A percentile compares a stretch with the other conserved stretches of the same genome.
Evolutionary conservation across 2,113 vertebrate genomes (phyloP).

Genomic region (Siphamia tubifer): DNA sequence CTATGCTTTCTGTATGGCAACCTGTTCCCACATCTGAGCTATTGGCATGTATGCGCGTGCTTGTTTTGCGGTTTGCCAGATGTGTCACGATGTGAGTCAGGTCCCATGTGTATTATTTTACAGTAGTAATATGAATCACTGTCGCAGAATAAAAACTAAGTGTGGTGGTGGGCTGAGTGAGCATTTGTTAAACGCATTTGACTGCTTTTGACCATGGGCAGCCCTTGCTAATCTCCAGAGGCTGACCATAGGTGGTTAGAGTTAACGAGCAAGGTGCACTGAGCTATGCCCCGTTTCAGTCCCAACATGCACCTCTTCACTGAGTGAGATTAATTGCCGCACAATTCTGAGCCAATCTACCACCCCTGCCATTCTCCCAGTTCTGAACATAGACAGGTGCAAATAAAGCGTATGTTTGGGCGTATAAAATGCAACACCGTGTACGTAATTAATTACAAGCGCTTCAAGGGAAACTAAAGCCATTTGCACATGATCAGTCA

Average conservation of each 20-base stretch:
- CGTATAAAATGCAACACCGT: conserved; percentile 13
- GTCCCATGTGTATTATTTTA: conserved; percentile 25
- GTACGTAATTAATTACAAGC: conserved; percentile 46
- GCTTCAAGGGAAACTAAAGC: conserved; percentile 22
- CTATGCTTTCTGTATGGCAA: conserved; percentile 27
- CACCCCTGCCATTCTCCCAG: conserved; percentile 3
- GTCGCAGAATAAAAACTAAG: conserved; percentile 16
- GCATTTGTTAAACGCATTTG: conserved; percentile 54
- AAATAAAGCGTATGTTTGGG: neutral
- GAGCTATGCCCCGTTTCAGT: conserved; percentile 64
- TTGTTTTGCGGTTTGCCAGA: conserved; percentile 43
- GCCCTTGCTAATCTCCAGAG: conserved; percentile 60
- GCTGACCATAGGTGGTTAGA: conserved; percentile 53
- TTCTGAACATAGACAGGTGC: neutral
- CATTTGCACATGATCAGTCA: conserved; percentile 40
- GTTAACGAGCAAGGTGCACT: conserved; percentile 65
- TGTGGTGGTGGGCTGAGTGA: conserved; percentile 22
- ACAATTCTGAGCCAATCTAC: conserved; percentile 28
- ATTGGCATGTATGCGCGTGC: neutral
- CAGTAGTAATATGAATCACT: conserved; percentile 20
- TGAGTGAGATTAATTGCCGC: conserved; percentile 71
- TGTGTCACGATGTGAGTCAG: conserved; percentile 59
- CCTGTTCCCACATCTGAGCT: conserved; percentile 32
- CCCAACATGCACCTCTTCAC: conserved; percentile 67
- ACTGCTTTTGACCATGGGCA: conserved; percentile 63